These are phyloP conservation scores for Epinotia brunnichana DNA, from an alignment of 2,888 invertebrate genomes.

Conservation along the genomic window DNA sequence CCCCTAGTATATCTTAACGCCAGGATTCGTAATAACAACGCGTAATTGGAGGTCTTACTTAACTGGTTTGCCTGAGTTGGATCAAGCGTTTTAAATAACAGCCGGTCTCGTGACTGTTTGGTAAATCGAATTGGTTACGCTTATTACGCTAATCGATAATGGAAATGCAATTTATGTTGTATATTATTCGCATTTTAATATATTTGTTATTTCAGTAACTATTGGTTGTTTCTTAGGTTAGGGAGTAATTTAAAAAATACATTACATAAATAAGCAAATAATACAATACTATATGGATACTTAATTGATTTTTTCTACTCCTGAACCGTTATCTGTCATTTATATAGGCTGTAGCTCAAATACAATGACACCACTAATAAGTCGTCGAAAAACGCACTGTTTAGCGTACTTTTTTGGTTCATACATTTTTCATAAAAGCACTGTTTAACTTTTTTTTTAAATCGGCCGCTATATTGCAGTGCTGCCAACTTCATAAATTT, in stretches of 20 bases:
- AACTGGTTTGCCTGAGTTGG: neutral
- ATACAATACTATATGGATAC: no score
- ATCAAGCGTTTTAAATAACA: neutral
- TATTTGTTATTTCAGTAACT: neutral
- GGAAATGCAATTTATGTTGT: constrained; percentile 5
- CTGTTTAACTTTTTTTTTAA: no score
- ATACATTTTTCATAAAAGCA: no score
- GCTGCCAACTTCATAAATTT: no score
- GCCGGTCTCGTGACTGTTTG: constrained; percentile 27
- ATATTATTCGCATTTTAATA: neutral
- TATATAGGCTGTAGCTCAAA: no score
- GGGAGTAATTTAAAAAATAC: neutral
- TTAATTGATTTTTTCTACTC: no score
- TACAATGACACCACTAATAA: no score
- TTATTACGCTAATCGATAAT: constrained; percentile 12
- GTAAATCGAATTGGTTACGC: constrained; percentile 28
- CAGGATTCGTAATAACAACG: neutral
- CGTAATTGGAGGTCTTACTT: neutral
- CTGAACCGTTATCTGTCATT: no score
- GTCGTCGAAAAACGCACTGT: no score
- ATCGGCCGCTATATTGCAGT: no score
- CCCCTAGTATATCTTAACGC: neutral
- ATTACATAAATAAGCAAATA: no score
- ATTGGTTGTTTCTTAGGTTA: neutral
- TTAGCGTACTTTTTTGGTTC: no score